Evolutionary conservation across 2,797 vertebrate species (phyloP), one percentile per base, ranked within the genome.

Genomic region (Mycteria americana): DNA sequence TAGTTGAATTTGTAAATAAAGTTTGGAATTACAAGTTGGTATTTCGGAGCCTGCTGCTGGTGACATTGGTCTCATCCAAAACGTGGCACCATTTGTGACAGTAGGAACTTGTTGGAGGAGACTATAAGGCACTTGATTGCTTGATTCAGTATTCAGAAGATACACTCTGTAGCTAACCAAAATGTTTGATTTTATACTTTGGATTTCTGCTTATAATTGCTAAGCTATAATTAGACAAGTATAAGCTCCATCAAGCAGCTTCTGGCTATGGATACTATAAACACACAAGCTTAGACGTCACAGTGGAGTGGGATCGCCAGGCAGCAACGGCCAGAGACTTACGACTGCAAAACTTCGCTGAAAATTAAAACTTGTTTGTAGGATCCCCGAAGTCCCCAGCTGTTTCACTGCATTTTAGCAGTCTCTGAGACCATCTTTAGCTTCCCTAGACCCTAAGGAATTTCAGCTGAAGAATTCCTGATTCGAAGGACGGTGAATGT

Each of bases 181-280:
- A 85, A 83, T n/a, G 70, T 82, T 93, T 89, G 63, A 80, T 89
- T 95, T 97, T 92, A 18, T 93, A 9, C 72, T 89, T 56, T 37
- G 72, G 43, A 11, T 85, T 79, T 87, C 75, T 97, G 81, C 88
- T 95, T 57, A 16, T 60, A 75, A 89, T 82, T 94, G 80, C 92
- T 92, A 16, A 95, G 84, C 86, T 87, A 75, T 54, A 80, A 93
- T 95, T 85, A 70, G 88, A 83, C 84, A 81, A 89, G 62, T 43
- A 9, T 65, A 25, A 94, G 86, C 68, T 92, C 74, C 75, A 54
- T 83, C 56, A 16, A 18, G 88, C 78, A 80, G 84, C 93, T 95
- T 80, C 94, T 95, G 95, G 92, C 90, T 6, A 11, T 13, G 68
- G 81, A 30, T 57, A 5, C 86, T 63, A 3, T 60, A 78, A 95